A percentile compares a stretch with the other conserved stretches of the same genome.
phyloP scores from a whole-genome alignment of 2,797 vertebrate species.

The Gallirallus australis region DNA sequence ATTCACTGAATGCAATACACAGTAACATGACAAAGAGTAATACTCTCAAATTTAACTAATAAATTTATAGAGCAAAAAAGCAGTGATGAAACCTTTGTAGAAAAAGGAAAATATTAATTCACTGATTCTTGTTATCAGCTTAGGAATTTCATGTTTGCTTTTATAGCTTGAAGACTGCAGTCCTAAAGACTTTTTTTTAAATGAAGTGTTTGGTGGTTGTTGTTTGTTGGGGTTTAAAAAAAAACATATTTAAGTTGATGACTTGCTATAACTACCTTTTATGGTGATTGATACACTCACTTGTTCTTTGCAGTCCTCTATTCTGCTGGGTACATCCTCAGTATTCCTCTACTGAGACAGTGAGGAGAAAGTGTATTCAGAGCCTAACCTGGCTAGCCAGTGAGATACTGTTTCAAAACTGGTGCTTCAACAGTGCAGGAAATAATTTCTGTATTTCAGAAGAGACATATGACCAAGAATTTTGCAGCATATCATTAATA shows the following conservation, averaged over 20 bases:
- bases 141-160: not conserved
- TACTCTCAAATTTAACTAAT: not conserved
- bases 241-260: not conserved
- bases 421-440: not conserved
- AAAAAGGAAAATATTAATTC: not conserved
- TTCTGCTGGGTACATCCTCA: not conserved
- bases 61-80: not conserved
- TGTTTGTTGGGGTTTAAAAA: rapidly evolving
- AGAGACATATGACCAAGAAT: not conserved
- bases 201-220: not conserved
- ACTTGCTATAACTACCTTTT: not conserved
- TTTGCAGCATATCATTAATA: not conserved
- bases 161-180: not conserved
- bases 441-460: not conserved
- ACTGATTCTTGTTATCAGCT: not conserved
- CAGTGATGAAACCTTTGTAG: not conserved
- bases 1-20: not conserved
- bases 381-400: not conserved
- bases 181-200: not conserved
- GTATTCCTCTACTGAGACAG: not conserved
- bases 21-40: not conserved
- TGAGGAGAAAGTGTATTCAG: not conserved
- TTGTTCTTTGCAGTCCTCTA: not conserved
- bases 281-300: not conserved
- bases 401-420: not conserved